Evolutionary conservation across 2,797 vertebrate genomes (phyloP).

Genomic region (Carapus acus): DNA sequence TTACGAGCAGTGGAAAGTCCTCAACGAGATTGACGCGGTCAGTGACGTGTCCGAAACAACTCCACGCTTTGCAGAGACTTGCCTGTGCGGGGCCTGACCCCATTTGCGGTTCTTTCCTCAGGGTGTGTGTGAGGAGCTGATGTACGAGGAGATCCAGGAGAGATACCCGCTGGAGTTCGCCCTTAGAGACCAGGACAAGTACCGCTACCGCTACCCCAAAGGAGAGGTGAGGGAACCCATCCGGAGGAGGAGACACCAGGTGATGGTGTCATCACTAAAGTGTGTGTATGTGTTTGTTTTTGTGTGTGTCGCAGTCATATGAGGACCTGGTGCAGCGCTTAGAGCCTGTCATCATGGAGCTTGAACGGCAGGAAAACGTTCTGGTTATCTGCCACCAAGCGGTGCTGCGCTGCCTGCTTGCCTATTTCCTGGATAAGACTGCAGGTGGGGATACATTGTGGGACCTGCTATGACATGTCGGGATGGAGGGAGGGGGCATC

Average conservation of each 20-base stretch:
- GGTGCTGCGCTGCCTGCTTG: constrained; percentile 95
- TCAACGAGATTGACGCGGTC: constrained; percentile 97
- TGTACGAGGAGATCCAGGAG: constrained; percentile 95
- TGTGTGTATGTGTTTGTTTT: too few relatives aligned
- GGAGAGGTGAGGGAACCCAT: constrained; percentile 84
- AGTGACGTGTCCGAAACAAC: too few relatives aligned
- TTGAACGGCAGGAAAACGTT: constrained; percentile 96
- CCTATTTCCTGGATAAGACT: constrained; percentile 95
- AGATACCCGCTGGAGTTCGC: constrained; percentile 91
- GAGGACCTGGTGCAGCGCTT: constrained; percentile 96
- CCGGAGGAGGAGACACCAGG: too few relatives aligned
- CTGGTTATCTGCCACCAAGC: constrained; percentile 98
- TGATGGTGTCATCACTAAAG: background rate
- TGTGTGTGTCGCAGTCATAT: constrained; percentile 93
- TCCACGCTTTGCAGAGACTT: too few relatives aligned
- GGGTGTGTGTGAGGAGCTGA: constrained; percentile 98
- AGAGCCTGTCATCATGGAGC: constrained; percentile 98
- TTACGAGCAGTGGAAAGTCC: constrained; percentile 98
- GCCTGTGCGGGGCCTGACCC: too few relatives aligned
- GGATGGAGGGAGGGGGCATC: too few relatives aligned
- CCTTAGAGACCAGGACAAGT: constrained; percentile 97
- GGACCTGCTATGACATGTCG: too few relatives aligned
- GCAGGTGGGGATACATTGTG: constrained; percentile 72
- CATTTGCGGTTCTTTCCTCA: constrained; percentile 36
- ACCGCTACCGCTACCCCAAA: constrained; percentile 96